These are phyloP conservation scores for Hafferia zeledoni DNA, from an alignment of 2,797 vertebrate genomes.

Conservation along the genomic window DNA sequence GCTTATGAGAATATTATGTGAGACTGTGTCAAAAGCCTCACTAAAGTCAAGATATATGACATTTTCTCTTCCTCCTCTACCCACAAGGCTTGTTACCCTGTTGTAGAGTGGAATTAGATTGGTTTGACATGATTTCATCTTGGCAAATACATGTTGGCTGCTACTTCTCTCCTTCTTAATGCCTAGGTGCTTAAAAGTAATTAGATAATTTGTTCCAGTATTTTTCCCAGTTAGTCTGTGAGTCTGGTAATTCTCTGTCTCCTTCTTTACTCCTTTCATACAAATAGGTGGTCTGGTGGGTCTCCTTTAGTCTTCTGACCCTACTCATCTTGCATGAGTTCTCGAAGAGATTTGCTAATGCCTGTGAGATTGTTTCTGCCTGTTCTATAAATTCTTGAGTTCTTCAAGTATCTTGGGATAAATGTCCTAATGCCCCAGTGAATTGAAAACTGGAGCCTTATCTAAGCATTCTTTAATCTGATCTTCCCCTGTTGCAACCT, in stretches of 20 bases:
- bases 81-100: background rate
- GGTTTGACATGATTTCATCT: constrained; percentile 11
- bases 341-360: background rate
- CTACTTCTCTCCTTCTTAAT: background rate
- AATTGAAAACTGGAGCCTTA: background rate
- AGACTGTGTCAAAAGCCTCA: background rate
- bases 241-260: background rate
- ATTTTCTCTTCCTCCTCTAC: background rate
- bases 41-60: background rate
- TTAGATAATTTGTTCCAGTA: background rate
- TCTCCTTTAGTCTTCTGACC: background rate
- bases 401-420: background rate
- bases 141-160: background rate
- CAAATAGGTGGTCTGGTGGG: background rate
- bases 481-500: background rate
- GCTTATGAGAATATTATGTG: background rate
- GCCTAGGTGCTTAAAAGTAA: background rate
- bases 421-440: background rate
- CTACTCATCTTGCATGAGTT: background rate
- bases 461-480: background rate
- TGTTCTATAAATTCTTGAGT: background rate
- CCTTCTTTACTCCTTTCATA: background rate
- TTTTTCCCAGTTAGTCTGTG: background rate
- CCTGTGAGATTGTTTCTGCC: background rate
- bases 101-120: background rate